Percentiles rank a stretch among this genome's conserved stretches.
Conservation (phyloP, 1,140 invertebrate genomes). For the Myzus persicae region DNA sequence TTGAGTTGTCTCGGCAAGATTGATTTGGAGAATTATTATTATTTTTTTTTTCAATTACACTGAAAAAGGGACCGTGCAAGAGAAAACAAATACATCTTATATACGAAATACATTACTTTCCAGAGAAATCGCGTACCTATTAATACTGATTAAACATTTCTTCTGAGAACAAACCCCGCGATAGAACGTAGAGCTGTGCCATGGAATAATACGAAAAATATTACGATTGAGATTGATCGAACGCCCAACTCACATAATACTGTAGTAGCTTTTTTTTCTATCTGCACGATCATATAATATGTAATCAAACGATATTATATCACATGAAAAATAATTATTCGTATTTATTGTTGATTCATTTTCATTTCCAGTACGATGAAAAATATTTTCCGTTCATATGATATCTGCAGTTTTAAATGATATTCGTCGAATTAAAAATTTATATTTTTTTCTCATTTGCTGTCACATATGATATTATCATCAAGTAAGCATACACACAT, state of each 20-base stretch:
- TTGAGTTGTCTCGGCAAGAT: conserved; percentile 37
- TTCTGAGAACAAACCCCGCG: background rate
- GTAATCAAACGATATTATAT: background rate
- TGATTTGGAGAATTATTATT: conserved; percentile 36
- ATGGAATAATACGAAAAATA: background rate
- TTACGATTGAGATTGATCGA: background rate
- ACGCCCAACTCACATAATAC: background rate
- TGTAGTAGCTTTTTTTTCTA: background rate
- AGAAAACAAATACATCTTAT: conserved; percentile 19
- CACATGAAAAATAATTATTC: background rate
- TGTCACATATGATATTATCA: background rate
- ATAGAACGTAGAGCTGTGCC: background rate
- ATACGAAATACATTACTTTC: background rate
- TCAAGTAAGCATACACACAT: background rate
- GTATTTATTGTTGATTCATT: background rate
- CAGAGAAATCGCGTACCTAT: background rate
- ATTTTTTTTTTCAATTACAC: conserved; percentile 1
- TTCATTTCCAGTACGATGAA: too few species aligned
- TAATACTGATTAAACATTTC: conserved; percentile 25
- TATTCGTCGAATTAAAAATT: background rate
- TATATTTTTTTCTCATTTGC: background rate
- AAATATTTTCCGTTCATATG: background rate
- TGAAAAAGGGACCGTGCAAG: background rate
- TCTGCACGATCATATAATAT: too few species aligned
- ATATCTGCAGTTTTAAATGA: background rate